phyloP scores from a whole-genome alignment of 2,797 vertebrate species.

The Sciurus carolinensis region DNA sequence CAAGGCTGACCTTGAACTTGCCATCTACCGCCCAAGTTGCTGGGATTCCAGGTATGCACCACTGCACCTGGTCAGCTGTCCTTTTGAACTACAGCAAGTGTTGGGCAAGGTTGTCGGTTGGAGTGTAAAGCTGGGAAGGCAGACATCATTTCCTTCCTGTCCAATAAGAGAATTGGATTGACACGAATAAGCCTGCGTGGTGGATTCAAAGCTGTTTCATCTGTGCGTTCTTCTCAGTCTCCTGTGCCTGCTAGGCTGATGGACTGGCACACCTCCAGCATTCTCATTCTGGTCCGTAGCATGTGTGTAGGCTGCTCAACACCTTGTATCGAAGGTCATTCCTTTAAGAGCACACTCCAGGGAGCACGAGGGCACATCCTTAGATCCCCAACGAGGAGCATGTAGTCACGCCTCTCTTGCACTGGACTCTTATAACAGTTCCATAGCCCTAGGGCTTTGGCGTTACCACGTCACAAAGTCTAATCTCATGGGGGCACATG shows the following conservation, averaged over 20 bases:
- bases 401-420: not conserved
- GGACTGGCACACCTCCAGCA: not conserved
- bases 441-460: not conserved
- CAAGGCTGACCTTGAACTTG: too few relatives aligned
- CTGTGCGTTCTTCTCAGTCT: not conserved
- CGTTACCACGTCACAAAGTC: not conserved
- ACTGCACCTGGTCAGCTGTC: not conserved
- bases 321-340: not conserved
- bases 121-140: not conserved
- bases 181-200: not conserved
- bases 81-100: not conserved
- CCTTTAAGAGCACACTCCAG: not conserved
- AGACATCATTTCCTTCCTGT: not conserved
- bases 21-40: too few relatives aligned
- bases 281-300: not conserved
- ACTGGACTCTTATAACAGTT: not conserved
- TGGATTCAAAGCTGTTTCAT: not conserved
- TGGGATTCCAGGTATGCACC: too few relatives aligned
- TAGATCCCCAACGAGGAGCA: not conserved
- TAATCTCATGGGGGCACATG: not conserved
- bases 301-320: not conserved
- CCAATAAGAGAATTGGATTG: not conserved
- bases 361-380: not conserved
- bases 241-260: not conserved
- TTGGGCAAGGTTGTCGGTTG: not conserved